Conservation (phyloP, 2,113 vertebrate species). For the Perccottus glenii region DNA sequence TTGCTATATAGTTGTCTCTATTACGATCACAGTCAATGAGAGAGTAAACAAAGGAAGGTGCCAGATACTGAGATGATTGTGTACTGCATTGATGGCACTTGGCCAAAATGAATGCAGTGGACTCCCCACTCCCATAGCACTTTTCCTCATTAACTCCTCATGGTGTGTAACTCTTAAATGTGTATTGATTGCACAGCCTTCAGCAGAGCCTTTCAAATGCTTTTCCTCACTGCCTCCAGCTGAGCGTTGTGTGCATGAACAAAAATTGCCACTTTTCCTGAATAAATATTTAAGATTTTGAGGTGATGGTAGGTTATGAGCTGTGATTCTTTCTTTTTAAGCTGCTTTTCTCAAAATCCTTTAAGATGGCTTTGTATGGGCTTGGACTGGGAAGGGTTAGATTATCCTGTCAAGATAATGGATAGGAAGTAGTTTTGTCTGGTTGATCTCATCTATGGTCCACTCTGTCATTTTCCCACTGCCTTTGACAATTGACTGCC, state of each 20-base stretch:
- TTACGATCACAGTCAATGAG: constrained; percentile 35
- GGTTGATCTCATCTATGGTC: constrained; percentile 12
- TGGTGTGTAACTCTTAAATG: constrained; percentile 40
- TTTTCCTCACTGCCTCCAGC: constrained; percentile 12
- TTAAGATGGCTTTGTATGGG: constrained; percentile 50
- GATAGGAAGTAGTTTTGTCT: constrained; percentile 29
- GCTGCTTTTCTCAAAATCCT: constrained; percentile 65
- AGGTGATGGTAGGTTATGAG: constrained; percentile 26
- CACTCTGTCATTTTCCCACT: constrained; percentile 1
- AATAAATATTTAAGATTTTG: constrained; percentile 35
- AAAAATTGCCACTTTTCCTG: constrained; percentile 23
- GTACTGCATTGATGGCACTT: constrained; percentile 45
- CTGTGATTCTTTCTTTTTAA: constrained; percentile 47
- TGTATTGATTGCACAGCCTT: constrained; percentile 32
- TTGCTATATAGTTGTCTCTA: constrained; percentile 26
- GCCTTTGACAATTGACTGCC: constrained; percentile 15
- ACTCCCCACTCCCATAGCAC: constrained; percentile 42
- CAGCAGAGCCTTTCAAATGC: constrained; percentile 38
- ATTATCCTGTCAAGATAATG: constrained; percentile 34
- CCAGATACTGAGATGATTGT: constrained; percentile 28
- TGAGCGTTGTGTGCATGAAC: constrained; percentile 6
- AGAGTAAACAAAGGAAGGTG: constrained; percentile 46
- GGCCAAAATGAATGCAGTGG: constrained; percentile 44
- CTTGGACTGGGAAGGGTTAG: not conserved
- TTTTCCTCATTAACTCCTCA: constrained; percentile 49